Percentiles rank a stretch among this genome's conserved stretches.
phyloP scores from a whole-genome alignment of 2,797 vertebrate genomes.

The Ceyx erithaca region DNA sequence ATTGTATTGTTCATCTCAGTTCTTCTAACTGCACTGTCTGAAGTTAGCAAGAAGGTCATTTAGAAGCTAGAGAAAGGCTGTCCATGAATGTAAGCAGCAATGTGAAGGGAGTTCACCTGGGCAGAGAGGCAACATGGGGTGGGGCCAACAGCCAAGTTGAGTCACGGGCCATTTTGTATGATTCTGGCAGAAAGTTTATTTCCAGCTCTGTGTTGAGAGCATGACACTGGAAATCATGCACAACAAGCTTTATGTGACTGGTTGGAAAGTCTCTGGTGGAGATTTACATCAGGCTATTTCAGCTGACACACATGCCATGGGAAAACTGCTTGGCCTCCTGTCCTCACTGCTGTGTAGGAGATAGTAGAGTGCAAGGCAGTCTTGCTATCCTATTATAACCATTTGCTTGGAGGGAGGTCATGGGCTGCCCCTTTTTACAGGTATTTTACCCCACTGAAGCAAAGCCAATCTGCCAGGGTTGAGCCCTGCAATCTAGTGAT shows the following conservation, averaged over 20 bases:
- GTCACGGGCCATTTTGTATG: fast-evolving
- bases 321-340: background rate
- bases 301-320: background rate
- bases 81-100: background rate
- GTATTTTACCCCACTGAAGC: background rate
- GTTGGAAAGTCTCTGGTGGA: background rate
- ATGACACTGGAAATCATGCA: fast-evolving
- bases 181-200: background rate
- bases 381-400: background rate
- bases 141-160: background rate
- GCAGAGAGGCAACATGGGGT: background rate
- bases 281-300: background rate
- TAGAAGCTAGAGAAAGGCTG: background rate
- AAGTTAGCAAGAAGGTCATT: background rate
- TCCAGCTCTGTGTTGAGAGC: background rate
- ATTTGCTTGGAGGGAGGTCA: background rate
- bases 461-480: background rate
- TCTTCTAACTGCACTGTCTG: too few relatives aligned
- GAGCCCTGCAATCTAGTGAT: background rate
- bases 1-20: too few relatives aligned
- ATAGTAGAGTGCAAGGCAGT: background rate
- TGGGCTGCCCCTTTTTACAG: background rate
- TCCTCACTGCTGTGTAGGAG: fast-evolving
- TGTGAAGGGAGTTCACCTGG: background rate
- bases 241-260: background rate